Percentiles rank a stretch among this genome's conserved stretches.
Conservation (phyloP, 2,797 vertebrate species). For the Fistularia tabacaria region DNA sequence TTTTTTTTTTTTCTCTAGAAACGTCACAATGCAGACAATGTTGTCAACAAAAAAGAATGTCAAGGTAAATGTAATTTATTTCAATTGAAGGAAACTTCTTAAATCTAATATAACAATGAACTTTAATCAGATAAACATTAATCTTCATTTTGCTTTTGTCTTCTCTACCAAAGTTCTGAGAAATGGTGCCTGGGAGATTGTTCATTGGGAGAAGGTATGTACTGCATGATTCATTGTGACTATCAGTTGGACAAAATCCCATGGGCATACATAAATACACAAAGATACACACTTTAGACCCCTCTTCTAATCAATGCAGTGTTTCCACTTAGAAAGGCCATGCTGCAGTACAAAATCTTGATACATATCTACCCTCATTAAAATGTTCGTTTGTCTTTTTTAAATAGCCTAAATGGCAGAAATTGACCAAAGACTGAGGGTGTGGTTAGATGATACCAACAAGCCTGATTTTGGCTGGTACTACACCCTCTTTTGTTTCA, state of each 20-base stretch:
- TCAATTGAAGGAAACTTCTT: background rate
- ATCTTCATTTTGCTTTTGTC: constrained; percentile 15
- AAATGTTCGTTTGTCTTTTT: constrained; percentile 40
- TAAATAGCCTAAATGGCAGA: too few species aligned
- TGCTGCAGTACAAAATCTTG: constrained; percentile 43
- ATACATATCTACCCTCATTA: constrained; percentile 38
- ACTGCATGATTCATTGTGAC: constrained; percentile 16
- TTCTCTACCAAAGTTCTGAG: constrained; percentile 81
- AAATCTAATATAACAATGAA: background rate
- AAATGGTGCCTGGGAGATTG: constrained; percentile 98
- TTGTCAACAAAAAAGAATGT: constrained; percentile 96
- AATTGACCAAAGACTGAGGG: constrained; percentile 34
- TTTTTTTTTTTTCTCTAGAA: constrained; percentile 76
- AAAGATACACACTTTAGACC: constrained; percentile 8
- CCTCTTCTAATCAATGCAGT: constrained; percentile 49
- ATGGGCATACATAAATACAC: background rate
- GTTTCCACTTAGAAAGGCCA: constrained; percentile 40
- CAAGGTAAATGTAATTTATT: constrained; percentile 80
- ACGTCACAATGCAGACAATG: constrained; percentile 94
- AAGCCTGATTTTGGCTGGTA: too few species aligned
- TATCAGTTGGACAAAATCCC: constrained; percentile 13
- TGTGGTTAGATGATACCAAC: constrained; percentile 26
- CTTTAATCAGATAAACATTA: background rate
- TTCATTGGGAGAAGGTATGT: constrained; percentile 99
- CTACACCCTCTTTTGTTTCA: too few species aligned